phyloP scores from a whole-genome alignment of 2,113 vertebrate species.

The Gobio gobio region DNA sequence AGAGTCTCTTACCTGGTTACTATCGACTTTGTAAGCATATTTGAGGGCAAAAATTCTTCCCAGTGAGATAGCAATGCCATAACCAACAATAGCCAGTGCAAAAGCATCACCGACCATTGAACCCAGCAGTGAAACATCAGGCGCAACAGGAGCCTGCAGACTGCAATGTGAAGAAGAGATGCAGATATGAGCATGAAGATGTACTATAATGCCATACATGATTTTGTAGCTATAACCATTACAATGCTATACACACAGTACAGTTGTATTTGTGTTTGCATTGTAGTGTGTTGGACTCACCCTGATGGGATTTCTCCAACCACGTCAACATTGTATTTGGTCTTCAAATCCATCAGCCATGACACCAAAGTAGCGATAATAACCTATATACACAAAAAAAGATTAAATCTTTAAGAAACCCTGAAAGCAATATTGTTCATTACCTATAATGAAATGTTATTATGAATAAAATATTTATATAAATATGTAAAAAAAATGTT shows the following conservation, averaged over 20 bases:
- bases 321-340: conserved; percentile 77
- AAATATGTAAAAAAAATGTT: background rate
- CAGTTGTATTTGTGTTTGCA: background rate
- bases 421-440: too few relatives aligned
- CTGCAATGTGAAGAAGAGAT: conserved; percentile 66
- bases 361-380: conserved; percentile 86
- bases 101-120: conserved; percentile 87
- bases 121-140: conserved; percentile 72
- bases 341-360: conserved; percentile 75
- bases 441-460: background rate
- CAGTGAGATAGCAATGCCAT: conserved; percentile 91
- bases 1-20: conserved; percentile 85
- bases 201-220: background rate
- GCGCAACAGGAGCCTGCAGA: conserved; percentile 79
- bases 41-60: conserved; percentile 93
- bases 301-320: conserved; percentile 89
- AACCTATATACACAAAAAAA: conserved; percentile 73
- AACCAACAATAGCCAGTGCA: conserved; percentile 89
- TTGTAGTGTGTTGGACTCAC: conserved; percentile 71
- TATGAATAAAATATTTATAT: background rate
- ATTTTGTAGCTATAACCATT: background rate
- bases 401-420: background rate
- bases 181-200: background rate
- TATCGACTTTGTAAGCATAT: conserved; percentile 94
- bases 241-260: background rate